phyloP scores from a whole-genome alignment of 1,140 invertebrate species.

The Lepidurus packardi region DNA sequence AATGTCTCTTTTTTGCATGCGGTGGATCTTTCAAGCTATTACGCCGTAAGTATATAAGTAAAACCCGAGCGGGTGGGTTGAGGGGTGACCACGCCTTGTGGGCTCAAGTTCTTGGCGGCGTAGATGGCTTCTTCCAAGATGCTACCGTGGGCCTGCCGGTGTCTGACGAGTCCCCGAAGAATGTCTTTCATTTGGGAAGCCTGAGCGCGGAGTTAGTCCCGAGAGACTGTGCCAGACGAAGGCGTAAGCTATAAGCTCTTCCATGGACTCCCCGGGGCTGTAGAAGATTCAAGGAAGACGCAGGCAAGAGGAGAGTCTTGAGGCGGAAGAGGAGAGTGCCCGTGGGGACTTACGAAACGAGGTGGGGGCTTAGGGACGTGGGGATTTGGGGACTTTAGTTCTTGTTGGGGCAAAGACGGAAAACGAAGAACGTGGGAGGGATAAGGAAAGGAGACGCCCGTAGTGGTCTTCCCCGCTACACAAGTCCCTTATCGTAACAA shows the following conservation, averaged over 20 bases:
- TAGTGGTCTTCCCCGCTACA: neutral
- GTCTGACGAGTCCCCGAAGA: constrained; percentile 17
- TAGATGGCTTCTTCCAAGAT: neutral
- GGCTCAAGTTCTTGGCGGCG: neutral
- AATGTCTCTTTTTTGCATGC: neutral
- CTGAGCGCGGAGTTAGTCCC: constrained; percentile 9
- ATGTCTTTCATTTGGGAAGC: constrained; percentile 19
- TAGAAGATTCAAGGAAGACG: constrained; percentile 6
- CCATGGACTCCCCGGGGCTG: neutral
- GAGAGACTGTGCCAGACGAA: neutral
- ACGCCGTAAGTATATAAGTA: neutral
- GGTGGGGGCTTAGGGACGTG: constrained; percentile 15
- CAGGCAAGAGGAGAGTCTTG: neutral
- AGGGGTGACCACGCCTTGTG: neutral
- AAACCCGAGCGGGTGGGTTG: neutral
- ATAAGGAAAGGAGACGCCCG: neutral
- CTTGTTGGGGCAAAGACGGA: neutral
- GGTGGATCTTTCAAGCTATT: neutral
- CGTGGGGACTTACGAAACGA: neutral
- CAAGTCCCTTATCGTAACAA: neutral
- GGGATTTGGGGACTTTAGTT: neutral
- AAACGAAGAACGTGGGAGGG: neutral
- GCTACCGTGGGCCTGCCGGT: neutral
- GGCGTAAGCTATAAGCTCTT: constrained; percentile 21
- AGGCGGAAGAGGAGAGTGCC: constrained; percentile 3